Percentiles rank a stretch among this genome's conserved stretches.
Evolutionary conservation across 2,113 vertebrate species (phyloP).

Genomic region (Lamprotornis superbus): DNA sequence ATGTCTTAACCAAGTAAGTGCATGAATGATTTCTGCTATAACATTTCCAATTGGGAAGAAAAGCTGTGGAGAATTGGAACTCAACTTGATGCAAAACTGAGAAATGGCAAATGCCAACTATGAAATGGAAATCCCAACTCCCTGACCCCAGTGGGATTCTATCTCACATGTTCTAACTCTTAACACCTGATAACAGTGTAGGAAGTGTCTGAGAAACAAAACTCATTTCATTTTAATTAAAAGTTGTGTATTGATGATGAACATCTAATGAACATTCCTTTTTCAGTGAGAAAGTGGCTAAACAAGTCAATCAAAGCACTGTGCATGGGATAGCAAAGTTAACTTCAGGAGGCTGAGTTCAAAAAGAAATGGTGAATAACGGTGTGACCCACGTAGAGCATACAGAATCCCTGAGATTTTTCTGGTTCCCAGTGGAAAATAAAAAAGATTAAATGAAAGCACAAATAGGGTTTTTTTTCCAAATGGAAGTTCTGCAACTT

Average conservation of each 20-base stretch:
- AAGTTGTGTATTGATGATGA: neutral
- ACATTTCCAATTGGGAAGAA: conserved; percentile 11
- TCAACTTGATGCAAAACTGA: neutral
- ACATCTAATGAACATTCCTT: neutral
- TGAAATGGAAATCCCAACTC: conserved; percentile 15
- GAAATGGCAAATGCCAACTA: neutral
- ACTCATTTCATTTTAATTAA: neutral
- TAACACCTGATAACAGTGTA: neutral
- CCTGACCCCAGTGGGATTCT: neutral
- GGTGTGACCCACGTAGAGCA: neutral
- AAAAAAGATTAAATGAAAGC: neutral
- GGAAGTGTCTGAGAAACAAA: neutral
- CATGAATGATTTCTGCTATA: neutral
- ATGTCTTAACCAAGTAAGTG: neutral
- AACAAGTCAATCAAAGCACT: neutral
- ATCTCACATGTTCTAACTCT: neutral
- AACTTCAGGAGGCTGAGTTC: neutral
- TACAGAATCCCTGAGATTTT: neutral
- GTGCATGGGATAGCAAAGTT: neutral
- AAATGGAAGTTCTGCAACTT: neutral
- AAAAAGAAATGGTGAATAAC: neutral
- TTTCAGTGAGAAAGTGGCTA: neutral
- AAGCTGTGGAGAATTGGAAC: neutral
- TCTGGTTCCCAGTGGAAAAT: neutral
- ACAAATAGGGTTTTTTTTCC: neutral